Base-by-base conservation (phyloP, 2,113 vertebrate species). In the Myrmecobius fasciatus region DNA sequence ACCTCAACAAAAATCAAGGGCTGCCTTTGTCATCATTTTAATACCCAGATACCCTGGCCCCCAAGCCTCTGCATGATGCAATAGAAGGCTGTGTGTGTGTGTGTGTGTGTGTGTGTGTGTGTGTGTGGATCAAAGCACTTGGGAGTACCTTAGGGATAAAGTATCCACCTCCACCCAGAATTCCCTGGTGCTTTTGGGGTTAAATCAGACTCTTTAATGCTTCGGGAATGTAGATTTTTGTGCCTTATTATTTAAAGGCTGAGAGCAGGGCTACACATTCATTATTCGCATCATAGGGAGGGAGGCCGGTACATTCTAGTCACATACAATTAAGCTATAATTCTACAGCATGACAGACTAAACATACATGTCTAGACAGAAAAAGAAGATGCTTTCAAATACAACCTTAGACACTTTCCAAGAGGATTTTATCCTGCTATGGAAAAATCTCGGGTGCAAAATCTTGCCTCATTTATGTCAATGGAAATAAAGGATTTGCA, bases 341-440 rank as follows among this genome's bases (percentile, higher is more conserved):
- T 97, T 97, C 96, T 97, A 89, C 43, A 95, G 91, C 95, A 98
- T 43, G 56, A 96, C 94, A 98, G 95, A 97, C 96, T 97, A 98
- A 98, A 97, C n/a, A 96, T 10, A 0, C 25, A 97, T 95, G 97
- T 97, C 97, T 97, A 98, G 97, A 97, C 95, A 96, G 96, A 97
- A 93, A 88, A 93, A 92, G 96, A 95, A 91, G 92, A 89, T 8
- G 94, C 92, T 8, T 12, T 92, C 97, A 96, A 96, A 96, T 94
- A 95, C n/a, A 96, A 93, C 96, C 91, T 60, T 92, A 93, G 83
- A 93, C 89, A 93, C 96, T 94, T 49, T 96, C 53, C 56, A 91
- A 90, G 54, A 94, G 46, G 49, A 96, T 93, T 96, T 75, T 52
- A 95, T 95, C 36, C 60, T 95, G 94, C 49, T 67, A 11, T 60